Evolutionary conservation across 2,113 vertebrate species (phyloP).

Genomic region (Lycocorax pyrrhopterus): DNA sequence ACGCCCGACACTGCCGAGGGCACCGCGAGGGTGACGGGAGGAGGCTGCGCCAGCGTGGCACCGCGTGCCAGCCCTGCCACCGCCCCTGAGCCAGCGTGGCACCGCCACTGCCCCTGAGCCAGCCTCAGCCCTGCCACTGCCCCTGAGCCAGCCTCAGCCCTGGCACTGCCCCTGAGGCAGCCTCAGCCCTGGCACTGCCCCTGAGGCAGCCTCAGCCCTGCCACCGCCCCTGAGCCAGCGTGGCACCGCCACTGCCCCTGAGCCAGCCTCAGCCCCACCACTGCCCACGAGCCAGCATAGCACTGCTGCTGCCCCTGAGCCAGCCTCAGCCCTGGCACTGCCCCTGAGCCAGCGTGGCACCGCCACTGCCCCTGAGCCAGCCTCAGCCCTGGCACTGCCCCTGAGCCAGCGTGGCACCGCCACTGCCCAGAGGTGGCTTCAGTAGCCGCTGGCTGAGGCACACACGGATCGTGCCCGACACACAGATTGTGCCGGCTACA

Average conservation of each 20-base stretch:
- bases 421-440: accelerated
- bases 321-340: background rate
- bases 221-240: background rate
- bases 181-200: no score
- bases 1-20: background rate
- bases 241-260: background rate
- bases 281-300: no score
- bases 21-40: accelerated
- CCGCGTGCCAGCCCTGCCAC: background rate
- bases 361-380: accelerated
- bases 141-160: background rate
- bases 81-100: accelerated
- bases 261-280: no score
- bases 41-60: background rate
- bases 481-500: background rate
- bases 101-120: accelerated
- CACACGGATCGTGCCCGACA: background rate
- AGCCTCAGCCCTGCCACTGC: background rate
- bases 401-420: accelerated
- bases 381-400: background rate
- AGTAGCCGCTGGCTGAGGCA: background rate
- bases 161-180: no score
- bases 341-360: accelerated
- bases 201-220: no score
- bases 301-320: background rate